Percentiles rank a stretch among this genome's conserved stretches.
phyloP scores from a whole-genome alignment of 2,888 invertebrate genomes.

The Eurytoma adleriae region DNA sequence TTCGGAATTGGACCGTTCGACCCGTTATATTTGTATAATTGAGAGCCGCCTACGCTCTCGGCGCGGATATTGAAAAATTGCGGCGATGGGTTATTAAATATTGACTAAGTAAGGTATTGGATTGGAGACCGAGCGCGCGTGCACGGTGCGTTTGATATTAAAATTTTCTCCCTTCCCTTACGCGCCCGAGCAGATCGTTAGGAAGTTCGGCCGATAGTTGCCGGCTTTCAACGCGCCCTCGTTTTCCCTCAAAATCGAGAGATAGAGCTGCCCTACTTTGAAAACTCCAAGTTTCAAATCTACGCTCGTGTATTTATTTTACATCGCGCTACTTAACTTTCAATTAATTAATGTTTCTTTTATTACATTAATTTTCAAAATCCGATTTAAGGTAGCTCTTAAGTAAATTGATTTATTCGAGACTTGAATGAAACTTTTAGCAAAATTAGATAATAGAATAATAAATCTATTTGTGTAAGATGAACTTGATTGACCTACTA shows the following conservation, averaged over 20 bases:
- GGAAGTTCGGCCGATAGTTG: slow-evolving; percentile 19
- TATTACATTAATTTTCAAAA: no score
- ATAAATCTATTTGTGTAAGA: no score
- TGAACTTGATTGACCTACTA: no score
- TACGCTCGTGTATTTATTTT: no score
- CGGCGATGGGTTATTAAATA: slow-evolving; percentile 52
- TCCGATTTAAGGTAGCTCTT: no score
- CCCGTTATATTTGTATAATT: slow-evolving; percentile 41
- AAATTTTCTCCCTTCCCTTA: slow-evolving; percentile 31
- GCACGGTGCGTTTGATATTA: slow-evolving; percentile 22
- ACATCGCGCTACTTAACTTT: not conserved
- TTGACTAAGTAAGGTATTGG: slow-evolving; percentile 29
- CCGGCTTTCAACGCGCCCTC: slow-evolving; percentile 3
- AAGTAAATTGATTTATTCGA: no score
- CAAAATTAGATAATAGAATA: no score
- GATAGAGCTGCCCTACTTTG: slow-evolving; percentile 1
- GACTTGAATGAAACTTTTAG: no score
- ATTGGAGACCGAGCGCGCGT: not conserved
- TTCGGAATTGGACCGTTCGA: slow-evolving; percentile 35
- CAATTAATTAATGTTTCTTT: not conserved
- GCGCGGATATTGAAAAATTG: slow-evolving; percentile 53
- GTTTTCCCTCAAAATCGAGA: not conserved
- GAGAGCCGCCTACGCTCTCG: slow-evolving; percentile 1
- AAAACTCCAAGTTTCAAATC: not conserved
- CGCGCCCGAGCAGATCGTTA: slow-evolving; percentile 18